Percentiles rank a stretch among this genome's conserved stretches.
These are phyloP conservation scores for Odontocolon sp. DNA, from an alignment of 2,888 invertebrate genomes.

Conservation along the genomic window DNA sequence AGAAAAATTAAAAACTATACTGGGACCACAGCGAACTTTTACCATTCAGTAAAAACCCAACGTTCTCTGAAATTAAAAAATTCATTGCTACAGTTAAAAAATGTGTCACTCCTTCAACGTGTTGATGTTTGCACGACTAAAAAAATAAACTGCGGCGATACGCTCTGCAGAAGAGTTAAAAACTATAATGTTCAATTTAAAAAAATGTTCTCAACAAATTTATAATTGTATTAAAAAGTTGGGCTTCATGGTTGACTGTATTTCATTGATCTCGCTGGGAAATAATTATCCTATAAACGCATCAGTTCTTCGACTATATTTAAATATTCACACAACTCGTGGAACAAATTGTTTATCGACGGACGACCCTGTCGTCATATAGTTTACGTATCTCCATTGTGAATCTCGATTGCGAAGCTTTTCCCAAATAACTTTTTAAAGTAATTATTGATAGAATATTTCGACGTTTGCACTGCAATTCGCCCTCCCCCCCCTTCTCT, in stretches of 20 bases:
- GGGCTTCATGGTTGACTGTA: not conserved
- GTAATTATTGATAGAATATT: slow-evolving; percentile 1
- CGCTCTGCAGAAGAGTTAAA: not conserved
- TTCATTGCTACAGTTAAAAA: too few relatives aligned
- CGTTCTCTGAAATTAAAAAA: too few relatives aligned
- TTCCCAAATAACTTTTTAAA: not conserved
- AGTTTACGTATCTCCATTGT: not conserved
- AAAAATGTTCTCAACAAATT: not conserved
- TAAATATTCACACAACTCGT: slow-evolving; percentile 21
- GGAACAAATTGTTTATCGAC: slow-evolving; percentile 6
- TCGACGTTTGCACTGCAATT: not conserved
- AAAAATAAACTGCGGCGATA: not conserved
- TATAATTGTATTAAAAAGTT: not conserved
- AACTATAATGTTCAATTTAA: not conserved
- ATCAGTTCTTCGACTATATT: slow-evolving; percentile 18
- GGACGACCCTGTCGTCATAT: not conserved
- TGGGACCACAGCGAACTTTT: too few relatives aligned
- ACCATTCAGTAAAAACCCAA: too few relatives aligned
- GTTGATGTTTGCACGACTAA: too few relatives aligned
- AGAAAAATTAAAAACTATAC: too few relatives aligned
- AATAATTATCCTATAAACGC: slow-evolving; percentile 23
- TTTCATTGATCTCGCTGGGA: not conserved
- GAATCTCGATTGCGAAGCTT: not conserved
- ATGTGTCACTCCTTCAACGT: too few relatives aligned
- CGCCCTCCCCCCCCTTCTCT: not conserved